Percentiles rank a stretch among this genome's conserved stretches.
phyloP scores from a whole-genome alignment of 2,113 vertebrate species.

The Dasyurus viverrinus region DNA sequence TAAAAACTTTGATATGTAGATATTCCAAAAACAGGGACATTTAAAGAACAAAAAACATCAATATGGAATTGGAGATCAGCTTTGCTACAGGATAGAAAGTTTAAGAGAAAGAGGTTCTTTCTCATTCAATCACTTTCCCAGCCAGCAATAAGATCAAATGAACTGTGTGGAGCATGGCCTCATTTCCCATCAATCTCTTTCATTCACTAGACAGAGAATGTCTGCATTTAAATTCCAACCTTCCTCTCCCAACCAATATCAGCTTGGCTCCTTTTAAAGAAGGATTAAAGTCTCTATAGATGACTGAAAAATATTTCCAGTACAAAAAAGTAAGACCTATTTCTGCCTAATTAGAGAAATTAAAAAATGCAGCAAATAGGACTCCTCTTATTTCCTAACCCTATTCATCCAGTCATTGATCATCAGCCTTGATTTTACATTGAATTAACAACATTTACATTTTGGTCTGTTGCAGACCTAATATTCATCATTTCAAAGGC shows the following conservation, averaged over 20 bases:
- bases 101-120: not conserved
- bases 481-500: not conserved
- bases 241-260: not conserved
- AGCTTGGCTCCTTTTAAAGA: conserved; percentile 51
- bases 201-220: not conserved
- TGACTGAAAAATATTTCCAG: conserved; percentile 38
- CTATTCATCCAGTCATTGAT: not conserved
- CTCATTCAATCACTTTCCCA: conserved; percentile 16
- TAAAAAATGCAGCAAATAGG: conserved; percentile 28
- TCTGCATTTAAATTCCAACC: not conserved
- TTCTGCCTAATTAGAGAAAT: not conserved
- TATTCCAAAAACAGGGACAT: not conserved
- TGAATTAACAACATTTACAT: not conserved
- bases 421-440: not conserved
- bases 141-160: not conserved
- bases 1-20: not conserved
- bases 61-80: conserved; percentile 1
- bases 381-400: not conserved
- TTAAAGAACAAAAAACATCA: conserved; percentile 23
- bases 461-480: not conserved
- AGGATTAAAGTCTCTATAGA: not conserved
- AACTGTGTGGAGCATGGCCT: not conserved
- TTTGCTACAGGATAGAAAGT: not conserved
- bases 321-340: conserved; percentile 2
- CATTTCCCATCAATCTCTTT: not conserved